Base-by-base conservation (phyloP, 2,888 invertebrate species). In the Conus canariensis region DNA sequence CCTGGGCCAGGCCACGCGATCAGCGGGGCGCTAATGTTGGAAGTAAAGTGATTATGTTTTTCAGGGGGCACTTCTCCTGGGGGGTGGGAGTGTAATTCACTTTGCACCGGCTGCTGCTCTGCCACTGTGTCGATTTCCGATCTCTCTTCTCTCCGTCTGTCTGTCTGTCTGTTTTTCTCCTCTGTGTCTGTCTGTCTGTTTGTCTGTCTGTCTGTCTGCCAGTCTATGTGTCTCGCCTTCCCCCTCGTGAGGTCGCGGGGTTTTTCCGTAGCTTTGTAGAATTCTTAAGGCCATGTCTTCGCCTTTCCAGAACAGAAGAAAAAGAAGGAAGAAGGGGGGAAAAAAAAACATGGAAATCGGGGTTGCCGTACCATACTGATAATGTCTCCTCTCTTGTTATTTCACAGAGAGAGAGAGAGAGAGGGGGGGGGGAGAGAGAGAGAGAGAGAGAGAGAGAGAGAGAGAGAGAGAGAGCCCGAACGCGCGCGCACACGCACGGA, bases 371-470 rank as follows among this genome's bases (percentile, higher is more conserved):
- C 45, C 45, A 45, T 45, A 45, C 45, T 45, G 45, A 45, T 45
- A 45, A 45, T 45, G 45, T 45, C 45, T 45, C 45, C 45, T 45
- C 45, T 45, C 45, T 45, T 45, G 2, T 45, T 45, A 45, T 45
- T 45, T 45, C 4, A 45, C 45, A 45, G 30, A 45, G 45, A 45
- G 45, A 45, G 45, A 45, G 45, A 45, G 45, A 45, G 74, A 74
- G 74, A 25, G 74, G n/a, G 74, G 19, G 74, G 7, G 16, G 64
- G 16, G 64, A 7, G 74, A 25, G 74, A n/a, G 74, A n/a, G 74
- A n/a, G 74, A 7, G 74, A n/a, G 74, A n/a, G 74, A n/a, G 74
- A 74, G 74, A 74, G 74, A 74, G 74, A 74, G 74, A 74, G 74
- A 45, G 30, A 45, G 45, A 45, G 4, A 45, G 45, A 45, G 4